Evolutionary conservation across 2,888 invertebrate species (phyloP), one percentile per base, ranked within the genome.

Genomic region (Tholera decimalis): DNA sequence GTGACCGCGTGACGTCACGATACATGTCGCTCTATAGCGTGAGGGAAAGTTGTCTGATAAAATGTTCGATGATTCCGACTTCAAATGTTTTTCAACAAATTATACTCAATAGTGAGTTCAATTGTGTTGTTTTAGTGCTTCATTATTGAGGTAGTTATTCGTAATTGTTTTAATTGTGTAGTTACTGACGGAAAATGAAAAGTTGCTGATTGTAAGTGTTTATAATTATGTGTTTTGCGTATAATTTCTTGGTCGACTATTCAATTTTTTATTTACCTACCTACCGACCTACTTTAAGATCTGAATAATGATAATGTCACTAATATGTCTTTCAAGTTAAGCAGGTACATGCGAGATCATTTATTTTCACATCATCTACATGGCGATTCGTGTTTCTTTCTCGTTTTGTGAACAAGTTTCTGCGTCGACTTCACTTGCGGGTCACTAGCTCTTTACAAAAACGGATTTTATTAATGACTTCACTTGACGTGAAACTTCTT

Each of bases 11-110:
- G 72, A 62, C 77, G 73, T 62, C 71, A 83, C 79, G 61, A 79
- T 79, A 85, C 89, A 83, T 86, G 87, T 69, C 62, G 73, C 68
- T 87, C 82, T 82, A 76, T 82, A 77, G 79, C 81, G 78, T 79
- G 82, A 85, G 88, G 80, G 90, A 90, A 91, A 91, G 90, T 87
- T 65, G 74, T 58, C 63, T 77, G 74, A 83, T 84, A 67, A 75
- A 77, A 78, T 79, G 59, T 77, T 78, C 78, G 66, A 56, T 39
- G 58, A 77, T 76, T 73, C 55, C 69, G 57, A 44, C 63, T 54
- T 64, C 43, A 44, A 58, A 67, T 61, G 49, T 67, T 67, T 70
- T 55, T 65, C 24, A 54, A 58, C 64, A 61, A 62, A 66, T 67
- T 60, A 30, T 50, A 63, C 47, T 11, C 18, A 18, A 37, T 51